Evolutionary conservation across 2,888 invertebrate species (phyloP), one percentile per base, ranked within the genome.

Genomic region (Drosophila meridionalis): DNA sequence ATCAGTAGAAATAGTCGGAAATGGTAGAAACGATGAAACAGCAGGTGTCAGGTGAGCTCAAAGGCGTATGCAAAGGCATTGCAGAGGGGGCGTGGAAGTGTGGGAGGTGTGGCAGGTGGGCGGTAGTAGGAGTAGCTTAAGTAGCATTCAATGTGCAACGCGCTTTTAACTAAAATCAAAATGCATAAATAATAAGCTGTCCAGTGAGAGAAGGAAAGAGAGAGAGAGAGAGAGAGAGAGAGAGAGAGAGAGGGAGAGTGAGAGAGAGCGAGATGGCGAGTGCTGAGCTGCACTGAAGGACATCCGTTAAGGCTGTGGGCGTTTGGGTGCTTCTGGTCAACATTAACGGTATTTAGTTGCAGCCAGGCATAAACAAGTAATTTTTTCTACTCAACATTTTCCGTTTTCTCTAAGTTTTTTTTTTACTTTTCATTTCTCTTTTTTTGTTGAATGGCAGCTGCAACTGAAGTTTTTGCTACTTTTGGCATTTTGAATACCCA

Each of bases 141-240:
- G 57, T 61, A 48, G 28, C 48, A 69, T 70, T 78, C 61, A 78
- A 70, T 52, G 60, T 78, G 70, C 78, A 78, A 40, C 60, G 64
- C 48, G 69, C 74, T 79, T 78, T 78, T 69, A 83, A 94, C 93
- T 76, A 81, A 85, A 85, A 81, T 83, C 85, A 76, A 79, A 78
- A 83, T 83, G 76, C 82, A 83, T 83, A 76, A 81, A 78, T 78
- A 81, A 82, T 71, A 75, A 69, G 71, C 71, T 70, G 67, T 47
- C 64, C 60, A 62, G 38, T 30, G 34, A 53, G 30, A 34, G 30
- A 32, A n/a, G 26, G 7, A 20, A 8, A 20, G 34, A 48, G n/a
- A 20, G 20, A 28, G 28, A 30, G 43, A 52, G 60, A 53, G 11
- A 45, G 52, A 20, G 1, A 9, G 26, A 20, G 20, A 28, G 28